phyloP scores from a whole-genome alignment of 2,113 vertebrate genomes.

The Eulemur macaco region DNA sequence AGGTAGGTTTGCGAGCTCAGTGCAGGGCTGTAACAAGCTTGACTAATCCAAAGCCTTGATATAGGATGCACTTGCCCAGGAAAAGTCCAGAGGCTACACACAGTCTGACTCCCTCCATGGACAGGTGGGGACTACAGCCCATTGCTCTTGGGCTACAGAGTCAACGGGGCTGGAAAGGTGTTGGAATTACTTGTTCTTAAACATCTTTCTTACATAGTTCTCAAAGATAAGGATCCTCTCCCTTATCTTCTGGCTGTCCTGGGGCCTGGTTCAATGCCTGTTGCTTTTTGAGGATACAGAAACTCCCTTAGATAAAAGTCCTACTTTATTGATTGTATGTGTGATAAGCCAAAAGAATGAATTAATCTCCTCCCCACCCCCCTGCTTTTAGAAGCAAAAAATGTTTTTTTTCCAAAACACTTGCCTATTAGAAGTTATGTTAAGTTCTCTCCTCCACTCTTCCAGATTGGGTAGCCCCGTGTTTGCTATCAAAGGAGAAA shows the following conservation, averaged over 20 bases:
- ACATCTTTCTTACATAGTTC: not conserved
- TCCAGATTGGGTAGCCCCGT: not conserved
- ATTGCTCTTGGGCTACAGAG: not conserved
- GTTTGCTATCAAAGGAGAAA: not conserved
- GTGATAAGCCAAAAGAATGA: not conserved
- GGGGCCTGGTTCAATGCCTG: accelerated
- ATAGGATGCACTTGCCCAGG: accelerated
- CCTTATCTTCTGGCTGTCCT: not conserved
- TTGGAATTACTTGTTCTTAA: not conserved
- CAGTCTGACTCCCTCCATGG: not conserved
- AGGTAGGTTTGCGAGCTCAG: not conserved
- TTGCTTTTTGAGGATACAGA: not conserved
- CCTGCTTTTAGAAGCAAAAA: not conserved
- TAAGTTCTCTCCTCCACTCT: not conserved
- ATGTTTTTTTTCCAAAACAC: not conserved
- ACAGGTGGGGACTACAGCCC: too few species aligned
- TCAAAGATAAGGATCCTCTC: not conserved
- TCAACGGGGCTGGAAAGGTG: not conserved
- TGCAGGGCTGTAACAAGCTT: not conserved
- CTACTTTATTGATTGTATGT: not conserved
- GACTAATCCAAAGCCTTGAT: accelerated
- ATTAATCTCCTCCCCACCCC: not conserved
- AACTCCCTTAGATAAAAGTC: not conserved
- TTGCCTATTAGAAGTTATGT: not conserved
- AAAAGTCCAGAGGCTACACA: not conserved